Base-by-base conservation (phyloP, 2,797 vertebrate genomes). In the Neoniphon sammara region DNA sequence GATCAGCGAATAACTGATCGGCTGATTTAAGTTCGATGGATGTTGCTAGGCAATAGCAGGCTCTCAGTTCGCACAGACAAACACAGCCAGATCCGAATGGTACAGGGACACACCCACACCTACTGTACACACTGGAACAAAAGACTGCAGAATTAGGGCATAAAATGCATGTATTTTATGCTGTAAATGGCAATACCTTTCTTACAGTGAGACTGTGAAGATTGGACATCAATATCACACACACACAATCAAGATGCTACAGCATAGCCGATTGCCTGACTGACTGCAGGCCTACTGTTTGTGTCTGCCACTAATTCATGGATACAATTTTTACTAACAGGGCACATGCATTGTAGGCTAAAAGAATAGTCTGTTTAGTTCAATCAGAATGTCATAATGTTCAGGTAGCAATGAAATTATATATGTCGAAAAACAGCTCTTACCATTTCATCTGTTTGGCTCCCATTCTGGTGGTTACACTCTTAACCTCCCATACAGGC, bases 371-470 rank as follows among this genome's bases (percentile, higher is more conserved):
- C 30, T 64, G 15, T 17, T 8, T 2, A 49, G n/a, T 20, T 49
- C 47, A 20, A 49, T 5, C 44, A 65, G 49, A 17, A 60, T 55
- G 34, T 44, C 58, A 31, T 11, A 21, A 39, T 54, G 60, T 59
- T 67, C 23, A 18, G 66, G 67, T 57, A 68, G 18, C 21, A 25
- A 53, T 53, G 50, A 36, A 60, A 70, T 55, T 44, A 39, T 66
- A 57, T 39, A 44, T 66, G 31, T 65, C 52, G 25, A 64, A 34
- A 30, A 36, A 64, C 74, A 34, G 54, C 76, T 82, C 93, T 91
- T 92, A 95, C 94, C 94, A 95, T 94, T 95, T 95, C 93, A 95
- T 94, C 86, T 92, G 94, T 91, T 95, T 95, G 72, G 93, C 94
- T 92, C 94, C 94, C 94, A 95, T 95, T 87, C 88, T 93, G 92